Evolutionary conservation across 2,888 invertebrate genomes (phyloP).

Genomic region (Ariolimax columbianus): DNA sequence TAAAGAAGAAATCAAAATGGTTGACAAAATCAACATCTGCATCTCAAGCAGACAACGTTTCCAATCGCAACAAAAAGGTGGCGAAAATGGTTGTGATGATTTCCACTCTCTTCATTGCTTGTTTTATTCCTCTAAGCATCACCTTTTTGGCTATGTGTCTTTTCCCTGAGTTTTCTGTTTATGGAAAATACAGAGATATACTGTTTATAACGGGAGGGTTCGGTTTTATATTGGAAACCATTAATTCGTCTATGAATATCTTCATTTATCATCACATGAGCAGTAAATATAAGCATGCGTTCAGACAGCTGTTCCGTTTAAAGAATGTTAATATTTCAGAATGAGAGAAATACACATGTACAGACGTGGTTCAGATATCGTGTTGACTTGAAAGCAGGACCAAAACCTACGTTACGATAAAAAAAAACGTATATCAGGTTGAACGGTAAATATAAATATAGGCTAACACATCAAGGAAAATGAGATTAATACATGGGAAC

Average conservation of each 20-base stretch:
- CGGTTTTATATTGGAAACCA: slow-evolving; percentile 1
- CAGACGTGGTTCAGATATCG: no score
- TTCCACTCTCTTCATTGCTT: not conserved
- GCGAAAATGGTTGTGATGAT: slow-evolving; percentile 15
- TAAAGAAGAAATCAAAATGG: not conserved
- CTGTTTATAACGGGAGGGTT: not conserved
- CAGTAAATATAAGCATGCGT: not conserved
- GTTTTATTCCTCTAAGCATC: not conserved
- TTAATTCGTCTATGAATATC: slow-evolving; percentile 1
- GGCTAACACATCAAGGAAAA: no score
- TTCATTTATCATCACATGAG: slow-evolving; percentile 10
- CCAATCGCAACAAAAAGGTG: not conserved
- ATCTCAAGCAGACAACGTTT: not conserved
- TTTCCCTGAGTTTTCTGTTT: not conserved
- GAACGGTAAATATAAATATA: no score
- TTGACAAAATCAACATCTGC: not conserved
- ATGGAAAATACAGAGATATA: not conserved
- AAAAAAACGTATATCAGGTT: no score
- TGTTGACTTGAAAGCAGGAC: no score
- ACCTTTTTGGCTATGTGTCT: not conserved
- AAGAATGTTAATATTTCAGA: no score
- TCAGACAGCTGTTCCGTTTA: not conserved
- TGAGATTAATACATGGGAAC: no score
- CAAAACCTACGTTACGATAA: no score
- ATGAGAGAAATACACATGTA: no score